Conservation (phyloP, 1,140 invertebrate species). For the Pristionchus pacificus region DNA sequence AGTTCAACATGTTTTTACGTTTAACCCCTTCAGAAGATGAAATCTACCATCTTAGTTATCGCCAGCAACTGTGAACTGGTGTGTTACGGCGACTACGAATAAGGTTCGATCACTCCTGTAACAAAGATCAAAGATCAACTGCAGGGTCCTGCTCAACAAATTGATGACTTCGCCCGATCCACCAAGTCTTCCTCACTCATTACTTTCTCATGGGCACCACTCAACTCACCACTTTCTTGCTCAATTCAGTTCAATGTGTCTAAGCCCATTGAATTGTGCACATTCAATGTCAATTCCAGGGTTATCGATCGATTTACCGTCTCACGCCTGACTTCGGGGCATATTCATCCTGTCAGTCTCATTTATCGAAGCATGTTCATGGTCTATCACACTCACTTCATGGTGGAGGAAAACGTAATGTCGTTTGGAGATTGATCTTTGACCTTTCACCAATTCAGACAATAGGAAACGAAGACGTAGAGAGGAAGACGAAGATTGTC, state of each 20-base stretch:
- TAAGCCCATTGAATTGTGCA: neutral
- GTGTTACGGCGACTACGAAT: neutral
- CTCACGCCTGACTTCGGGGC: neutral
- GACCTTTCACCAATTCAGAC: too few relatives aligned
- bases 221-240: neutral
- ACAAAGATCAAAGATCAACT: too few relatives aligned
- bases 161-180: neutral
- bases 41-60: neutral
- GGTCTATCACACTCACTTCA: too few relatives aligned
- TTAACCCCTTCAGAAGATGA: neutral
- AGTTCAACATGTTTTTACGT: neutral
- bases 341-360: neutral
- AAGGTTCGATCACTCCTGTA: neutral
- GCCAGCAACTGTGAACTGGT: neutral
- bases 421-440: too few relatives aligned
- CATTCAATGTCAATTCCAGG: neutral
- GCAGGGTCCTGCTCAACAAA: too few relatives aligned
- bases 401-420: too few relatives aligned
- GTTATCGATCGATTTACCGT: neutral
- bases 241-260: neutral
- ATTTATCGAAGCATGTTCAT: neutral
- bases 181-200: neutral
- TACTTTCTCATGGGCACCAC: neutral
- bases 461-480: too few relatives aligned
- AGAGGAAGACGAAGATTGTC: neutral